Base-by-base conservation (phyloP, 1,140 invertebrate species). In the Diachasma alloeum region DNA sequence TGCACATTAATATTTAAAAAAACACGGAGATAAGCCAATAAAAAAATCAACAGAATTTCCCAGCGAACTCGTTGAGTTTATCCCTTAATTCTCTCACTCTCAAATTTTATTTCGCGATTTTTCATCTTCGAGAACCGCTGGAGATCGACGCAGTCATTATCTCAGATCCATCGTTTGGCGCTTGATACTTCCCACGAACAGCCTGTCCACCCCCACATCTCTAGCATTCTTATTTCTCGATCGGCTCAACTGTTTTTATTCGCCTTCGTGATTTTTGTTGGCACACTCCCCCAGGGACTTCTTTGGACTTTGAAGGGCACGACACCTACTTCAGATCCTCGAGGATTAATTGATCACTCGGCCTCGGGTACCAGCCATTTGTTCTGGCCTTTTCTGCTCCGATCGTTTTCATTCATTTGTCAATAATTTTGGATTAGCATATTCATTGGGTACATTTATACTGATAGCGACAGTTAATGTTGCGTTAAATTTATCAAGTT, bases 101-200 rank as follows among this genome's bases (percentile, higher is more conserved):
- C 22, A 13, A 4, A 26, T 31, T 71, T n/a, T 71, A 11, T 44
- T 17, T 22, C 36, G 0, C 4, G 15, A 26, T 36, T 26, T 66
- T 31, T 66, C 4, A 11, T 31, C 8, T 31, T 26, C 31, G 6
- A 31, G 31, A 66, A 11, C 11, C 26, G 11, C 1, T 26, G 59
- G 24, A 24, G 24, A 66, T 66, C 10, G 8, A 66, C 24, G 59
- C 13, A 19, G 48, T 56, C 48, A 31, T 66, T 37, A 26, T 31
- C 31, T 31, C 10, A 9, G 59, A 31, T 10, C 44, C n/a, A 4
- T 48, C 44, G 44, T 48, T 48, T 22, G 56, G n/a, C 10, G 17
- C 19, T 59, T 31, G 46, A 53, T 26, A 42, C 46, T 72, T 72
- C 71, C 71, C 71, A 72, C 71, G 31, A 72, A 19, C 13, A 13